Percentiles rank a stretch among this genome's conserved stretches.
These are phyloP conservation scores for Tokudaia muenninki DNA, from an alignment of 2,797 vertebrate genomes.

Conservation along the genomic window DNA sequence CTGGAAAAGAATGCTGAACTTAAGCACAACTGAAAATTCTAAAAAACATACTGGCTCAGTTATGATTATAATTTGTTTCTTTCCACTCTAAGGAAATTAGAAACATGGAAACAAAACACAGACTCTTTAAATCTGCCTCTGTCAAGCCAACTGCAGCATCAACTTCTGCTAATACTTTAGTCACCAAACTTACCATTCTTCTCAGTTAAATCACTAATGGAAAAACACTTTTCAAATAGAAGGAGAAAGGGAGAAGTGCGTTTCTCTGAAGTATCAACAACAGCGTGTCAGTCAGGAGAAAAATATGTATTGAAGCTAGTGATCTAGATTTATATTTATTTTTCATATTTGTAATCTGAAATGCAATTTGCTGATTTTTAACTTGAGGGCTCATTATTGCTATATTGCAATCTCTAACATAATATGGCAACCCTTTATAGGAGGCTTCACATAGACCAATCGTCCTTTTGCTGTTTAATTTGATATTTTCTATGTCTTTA, in stretches of 20 bases:
- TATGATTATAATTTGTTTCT: conserved; percentile 69
- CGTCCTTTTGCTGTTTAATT: not conserved
- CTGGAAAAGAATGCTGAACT: conserved; percentile 4
- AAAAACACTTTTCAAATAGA: not conserved
- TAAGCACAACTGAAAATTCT: conserved; percentile 61
- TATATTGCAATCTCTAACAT: not conserved
- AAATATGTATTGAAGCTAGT: not conserved
- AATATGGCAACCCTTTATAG: not conserved
- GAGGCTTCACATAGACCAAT: not conserved
- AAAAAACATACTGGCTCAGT: conserved; percentile 65
- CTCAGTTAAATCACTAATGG: not conserved
- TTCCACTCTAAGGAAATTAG: conserved; percentile 51
- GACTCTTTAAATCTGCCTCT: not conserved
- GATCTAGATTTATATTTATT: not conserved
- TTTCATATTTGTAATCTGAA: not conserved
- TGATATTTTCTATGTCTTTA: not conserved
- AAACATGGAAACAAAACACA: conserved; percentile 43
- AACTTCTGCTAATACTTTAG: not conserved
- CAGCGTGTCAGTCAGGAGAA: not conserved
- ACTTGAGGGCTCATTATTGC: not conserved
- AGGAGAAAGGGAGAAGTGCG: not conserved
- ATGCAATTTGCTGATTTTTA: not conserved
- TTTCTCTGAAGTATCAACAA: conserved; percentile 48
- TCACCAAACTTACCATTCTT: not conserved
- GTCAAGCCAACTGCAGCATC: not conserved